phyloP scores from a whole-genome alignment of 2,888 invertebrate genomes.

The Spilosoma lubricipeda region DNA sequence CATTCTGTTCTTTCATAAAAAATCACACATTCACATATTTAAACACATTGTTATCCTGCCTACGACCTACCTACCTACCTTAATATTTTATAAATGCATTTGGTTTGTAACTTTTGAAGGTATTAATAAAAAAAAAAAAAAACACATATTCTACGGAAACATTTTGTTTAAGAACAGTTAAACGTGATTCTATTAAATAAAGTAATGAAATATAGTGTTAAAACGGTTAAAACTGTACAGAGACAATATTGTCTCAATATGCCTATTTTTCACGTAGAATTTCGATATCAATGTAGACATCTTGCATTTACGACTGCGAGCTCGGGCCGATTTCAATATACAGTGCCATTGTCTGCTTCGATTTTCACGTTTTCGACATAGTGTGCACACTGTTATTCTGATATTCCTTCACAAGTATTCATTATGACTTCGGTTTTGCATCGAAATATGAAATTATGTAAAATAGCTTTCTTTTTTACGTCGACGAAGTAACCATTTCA shows the following conservation, averaged over 20 bases:
- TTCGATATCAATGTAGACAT: constrained; percentile 70
- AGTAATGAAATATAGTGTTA: constrained; percentile 30
- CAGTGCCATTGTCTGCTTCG: constrained; percentile 57
- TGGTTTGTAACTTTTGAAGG: background rate
- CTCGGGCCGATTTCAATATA: constrained; percentile 65
- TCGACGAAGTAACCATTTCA: background rate
- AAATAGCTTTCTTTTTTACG: background rate
- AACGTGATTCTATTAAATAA: constrained; percentile 39
- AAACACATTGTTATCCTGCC: background rate
- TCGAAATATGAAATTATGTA: constrained; percentile 18
- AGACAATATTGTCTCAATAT: constrained; percentile 41
- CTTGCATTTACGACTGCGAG: constrained; percentile 70
- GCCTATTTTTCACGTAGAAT: constrained; percentile 47
- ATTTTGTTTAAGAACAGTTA: background rate
- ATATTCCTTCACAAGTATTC: constrained; percentile 50
- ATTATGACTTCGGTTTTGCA: constrained; percentile 36
- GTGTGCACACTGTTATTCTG: constrained; percentile 60
- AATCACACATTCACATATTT: no score
- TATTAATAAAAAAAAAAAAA: background rate
- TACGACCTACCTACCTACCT: no score
- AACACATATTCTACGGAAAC: background rate
- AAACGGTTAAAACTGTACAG: constrained; percentile 35
- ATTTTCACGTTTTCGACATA: constrained; percentile 55
- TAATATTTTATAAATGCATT: background rate
- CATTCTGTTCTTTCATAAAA: no score